Base-by-base conservation (phyloP, 2,113 vertebrate genomes). In the Poeciliopsis prolifica region DNA sequence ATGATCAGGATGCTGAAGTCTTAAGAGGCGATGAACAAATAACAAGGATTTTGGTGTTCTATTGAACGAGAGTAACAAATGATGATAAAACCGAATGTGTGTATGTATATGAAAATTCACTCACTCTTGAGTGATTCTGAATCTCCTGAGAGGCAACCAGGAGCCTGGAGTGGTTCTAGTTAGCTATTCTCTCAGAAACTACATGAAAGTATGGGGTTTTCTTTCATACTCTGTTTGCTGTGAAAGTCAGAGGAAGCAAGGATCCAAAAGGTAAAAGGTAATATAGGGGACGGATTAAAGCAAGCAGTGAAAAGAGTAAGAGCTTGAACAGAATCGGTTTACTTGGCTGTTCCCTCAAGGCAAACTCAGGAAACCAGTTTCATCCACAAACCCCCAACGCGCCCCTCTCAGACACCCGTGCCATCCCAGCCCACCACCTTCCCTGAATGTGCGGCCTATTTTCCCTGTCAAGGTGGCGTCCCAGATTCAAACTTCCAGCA, bases 401-500 rank as follows among this genome's bases (percentile, higher is more conserved):
- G 17, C 61, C 31, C 13, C 60, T 61, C 70, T 11, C 70, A 72
- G 35, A 58, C 77, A 64, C 76, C 65, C 81, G 51, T 70, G 61
- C 61, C 30, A 68, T 72, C 82, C 75, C 30, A 70, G 51, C 84
- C 75, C 82, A 71, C 87, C 37, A 73, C 86, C 84, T 87, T 66
- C 83, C 88, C 80, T 80, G 70, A 87, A 87, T 83, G 68, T 91
- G 78, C 74, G 89, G 75, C 94, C 94, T 93, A 94, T 91, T 90
- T 95, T 92, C 84, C 72, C 80, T 84, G 77, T 91, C 85, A 92
- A 90, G 88, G 91, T 93, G 89, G 82, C 88, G 93, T 88, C 93
- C 94, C 87, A 95, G 91, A 93, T 95, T 92, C 82, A 83, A 86
- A 87, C 79, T 85, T 88, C 75, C 64, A 63, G 81, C 78, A 42